These are phyloP conservation scores for Holothuria scabra DNA, from an alignment of 53 echinoderm and acorn worm genomes.

Conservation along the genomic window DNA sequence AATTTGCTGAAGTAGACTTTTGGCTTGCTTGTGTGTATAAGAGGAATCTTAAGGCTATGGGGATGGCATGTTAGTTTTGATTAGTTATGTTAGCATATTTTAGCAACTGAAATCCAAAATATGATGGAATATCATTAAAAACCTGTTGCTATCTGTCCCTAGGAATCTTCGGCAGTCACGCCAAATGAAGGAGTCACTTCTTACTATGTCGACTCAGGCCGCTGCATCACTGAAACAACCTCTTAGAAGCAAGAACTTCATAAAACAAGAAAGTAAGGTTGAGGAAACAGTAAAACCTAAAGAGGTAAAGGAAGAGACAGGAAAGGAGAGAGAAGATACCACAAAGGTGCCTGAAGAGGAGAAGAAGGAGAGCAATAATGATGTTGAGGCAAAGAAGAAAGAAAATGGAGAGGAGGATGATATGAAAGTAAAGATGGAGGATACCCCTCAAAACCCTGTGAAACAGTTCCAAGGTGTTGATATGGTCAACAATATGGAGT, in stretches of 20 bases:
- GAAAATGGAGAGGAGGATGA: constrained; percentile 12
- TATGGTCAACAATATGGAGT: constrained; percentile 99
- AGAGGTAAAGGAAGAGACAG: constrained; percentile 9
- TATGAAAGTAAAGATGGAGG: constrained; percentile 40
- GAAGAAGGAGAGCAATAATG: constrained; percentile 38
- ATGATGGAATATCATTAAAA: too few relatives aligned
- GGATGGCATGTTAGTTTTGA: too few relatives aligned
- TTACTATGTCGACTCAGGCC: constrained; percentile 44
- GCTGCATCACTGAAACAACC: constrained; percentile 46
- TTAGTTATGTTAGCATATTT: too few relatives aligned
- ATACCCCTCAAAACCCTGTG: not conserved
- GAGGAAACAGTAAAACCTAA: constrained; percentile 56
- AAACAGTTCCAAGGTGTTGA: constrained; percentile 84
- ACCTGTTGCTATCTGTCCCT: not conserved
- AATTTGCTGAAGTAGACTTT: too few relatives aligned
- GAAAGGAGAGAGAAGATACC: not conserved
- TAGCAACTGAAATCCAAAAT: too few relatives aligned
- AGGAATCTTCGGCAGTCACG: constrained; percentile 38
- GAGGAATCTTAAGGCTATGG: too few relatives aligned
- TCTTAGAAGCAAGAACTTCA: constrained; percentile 46
- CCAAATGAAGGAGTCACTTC: constrained; percentile 42
- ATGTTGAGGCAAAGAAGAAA: constrained; percentile 13
- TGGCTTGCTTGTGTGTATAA: too few relatives aligned
- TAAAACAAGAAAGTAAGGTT: constrained; percentile 44
- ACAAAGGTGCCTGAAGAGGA: constrained; percentile 5